Evolutionary conservation across 2,888 invertebrate species (phyloP), one percentile per base, ranked within the genome.

Genomic region (Brachypalpus laphriformis): DNA sequence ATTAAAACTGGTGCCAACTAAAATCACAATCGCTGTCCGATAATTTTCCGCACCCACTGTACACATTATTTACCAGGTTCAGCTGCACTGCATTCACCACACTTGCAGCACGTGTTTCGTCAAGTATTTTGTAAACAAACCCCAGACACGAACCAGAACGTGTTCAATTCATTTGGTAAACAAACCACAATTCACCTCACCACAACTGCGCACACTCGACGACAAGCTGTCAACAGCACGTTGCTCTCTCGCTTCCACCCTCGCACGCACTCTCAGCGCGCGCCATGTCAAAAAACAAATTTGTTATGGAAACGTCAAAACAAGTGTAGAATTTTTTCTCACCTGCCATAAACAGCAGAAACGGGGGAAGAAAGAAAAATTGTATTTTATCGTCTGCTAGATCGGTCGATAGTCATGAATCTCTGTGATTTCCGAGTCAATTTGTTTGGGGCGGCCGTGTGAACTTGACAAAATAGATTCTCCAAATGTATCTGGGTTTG

Each of bases 261-360:
- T n/a, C 40, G 59, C 74, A 2, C 74, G 1, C 22, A 47, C 34
- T 47, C 14, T 14, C 66, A 14, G 31, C 49, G 71, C 77, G 77
- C 82, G 72, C 72, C 72, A 56, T 78, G 68, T 74, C 74, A 80
- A 83, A 78, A 72, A 65, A 71, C 47, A 51, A 20, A 16, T 80
- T 85, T 85, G 85, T 85, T 85, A 81, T 85, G 85, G 85, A 85
- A 81, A 85, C 85, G 85, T 85, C 85, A 85, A 85, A 85, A 85
- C 85, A 85, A 81, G 63, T 75, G 80, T 56, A 51, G 61, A 61
- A 66, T 40, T 71, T 75, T 71, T 75, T 80, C 85, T 66, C 81
- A 85, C 81, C 81, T 85, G 81, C 85, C 56, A 63, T 28, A 70
- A 78, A 34, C 66, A 65, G 20, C 37, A 31, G n/a, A 40, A 25